phyloP scores from a whole-genome alignment of 2,113 vertebrate species.

The Chaetodon trifascialis region DNA sequence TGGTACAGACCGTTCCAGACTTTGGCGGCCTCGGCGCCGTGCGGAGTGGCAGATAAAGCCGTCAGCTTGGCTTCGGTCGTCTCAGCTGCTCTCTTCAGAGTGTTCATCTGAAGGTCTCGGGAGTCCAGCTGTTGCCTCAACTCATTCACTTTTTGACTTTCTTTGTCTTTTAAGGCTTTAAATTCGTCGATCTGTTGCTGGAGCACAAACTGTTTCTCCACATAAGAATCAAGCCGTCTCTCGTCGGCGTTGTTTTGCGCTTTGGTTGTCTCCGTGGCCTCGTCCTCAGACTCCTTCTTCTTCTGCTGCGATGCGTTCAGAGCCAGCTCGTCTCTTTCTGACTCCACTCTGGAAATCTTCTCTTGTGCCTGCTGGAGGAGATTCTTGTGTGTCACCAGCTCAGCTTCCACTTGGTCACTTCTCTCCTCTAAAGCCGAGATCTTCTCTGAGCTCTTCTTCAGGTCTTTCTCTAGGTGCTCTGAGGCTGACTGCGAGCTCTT shows the following conservation, averaged over 20 bases:
- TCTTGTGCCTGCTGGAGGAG: constrained; percentile 76
- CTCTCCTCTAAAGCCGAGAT: constrained; percentile 67
- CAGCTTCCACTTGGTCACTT: constrained; percentile 62
- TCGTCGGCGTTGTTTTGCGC: constrained; percentile 66
- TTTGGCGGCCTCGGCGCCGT: constrained; percentile 79
- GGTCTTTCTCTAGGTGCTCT: constrained; percentile 80
- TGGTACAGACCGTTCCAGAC: constrained; percentile 85
- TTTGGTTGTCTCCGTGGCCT: constrained; percentile 59
- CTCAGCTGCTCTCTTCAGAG: constrained; percentile 82
- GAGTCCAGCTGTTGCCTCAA: constrained; percentile 77
- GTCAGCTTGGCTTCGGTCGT: constrained; percentile 81
- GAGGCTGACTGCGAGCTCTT: constrained; percentile 80
- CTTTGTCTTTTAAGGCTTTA: constrained; percentile 73
- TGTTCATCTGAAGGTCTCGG: constrained; percentile 79
- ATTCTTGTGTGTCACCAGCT: constrained; percentile 70
- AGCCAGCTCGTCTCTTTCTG: constrained; percentile 81
- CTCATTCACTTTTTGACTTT: constrained; percentile 59
- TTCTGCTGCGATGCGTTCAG: constrained; percentile 74
- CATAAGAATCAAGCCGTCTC: constrained; percentile 70
- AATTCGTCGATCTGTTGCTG: constrained; percentile 78
- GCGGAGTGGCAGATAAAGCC: constrained; percentile 82
- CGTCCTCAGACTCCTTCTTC: constrained; percentile 62
- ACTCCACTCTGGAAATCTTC: constrained; percentile 68
- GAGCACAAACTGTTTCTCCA: constrained; percentile 74
- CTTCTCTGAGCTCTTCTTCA: constrained; percentile 75